Evolutionary conservation across 2,888 invertebrate genomes (phyloP).

Genomic region (Polydrusus tereticollis): DNA sequence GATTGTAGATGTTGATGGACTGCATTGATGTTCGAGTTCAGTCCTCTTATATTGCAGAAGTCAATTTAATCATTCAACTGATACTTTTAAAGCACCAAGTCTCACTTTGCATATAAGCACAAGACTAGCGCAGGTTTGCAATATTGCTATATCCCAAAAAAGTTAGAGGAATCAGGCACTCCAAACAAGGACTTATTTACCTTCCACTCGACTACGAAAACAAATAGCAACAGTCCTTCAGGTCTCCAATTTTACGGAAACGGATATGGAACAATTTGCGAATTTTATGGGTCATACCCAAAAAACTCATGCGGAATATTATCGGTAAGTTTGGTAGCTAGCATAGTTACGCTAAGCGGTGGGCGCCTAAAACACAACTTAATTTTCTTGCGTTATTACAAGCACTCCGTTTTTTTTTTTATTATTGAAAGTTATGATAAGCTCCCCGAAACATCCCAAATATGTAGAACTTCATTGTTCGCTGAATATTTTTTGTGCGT

Average conservation of each 20-base stretch:
- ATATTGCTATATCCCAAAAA: too few relatives aligned
- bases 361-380: too few relatives aligned
- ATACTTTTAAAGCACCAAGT: slow-evolving; percentile 38
- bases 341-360: not conserved
- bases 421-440: too few relatives aligned
- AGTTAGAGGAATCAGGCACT: slow-evolving; percentile 43
- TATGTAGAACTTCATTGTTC: not conserved
- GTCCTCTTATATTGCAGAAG: too few relatives aligned
- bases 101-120: slow-evolving; percentile 47
- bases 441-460: too few relatives aligned
- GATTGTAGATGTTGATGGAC: too few relatives aligned
- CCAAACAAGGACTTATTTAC: slow-evolving; percentile 49
- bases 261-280: slow-evolving; percentile 55
- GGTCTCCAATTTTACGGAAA: slow-evolving; percentile 45
- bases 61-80: not conserved
- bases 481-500: not conserved
- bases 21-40: too few relatives aligned
- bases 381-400: not conserved
- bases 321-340: slow-evolving; percentile 37
- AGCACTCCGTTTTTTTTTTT: not conserved
- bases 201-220: slow-evolving; percentile 52
- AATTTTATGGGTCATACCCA: slow-evolving; percentile 56
- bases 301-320: slow-evolving; percentile 52
- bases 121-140: slow-evolving; percentile 36
- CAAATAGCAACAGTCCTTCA: slow-evolving; percentile 52